phyloP scores from a whole-genome alignment of 2,888 invertebrate genomes.

The Deroplatys truncata region DNA sequence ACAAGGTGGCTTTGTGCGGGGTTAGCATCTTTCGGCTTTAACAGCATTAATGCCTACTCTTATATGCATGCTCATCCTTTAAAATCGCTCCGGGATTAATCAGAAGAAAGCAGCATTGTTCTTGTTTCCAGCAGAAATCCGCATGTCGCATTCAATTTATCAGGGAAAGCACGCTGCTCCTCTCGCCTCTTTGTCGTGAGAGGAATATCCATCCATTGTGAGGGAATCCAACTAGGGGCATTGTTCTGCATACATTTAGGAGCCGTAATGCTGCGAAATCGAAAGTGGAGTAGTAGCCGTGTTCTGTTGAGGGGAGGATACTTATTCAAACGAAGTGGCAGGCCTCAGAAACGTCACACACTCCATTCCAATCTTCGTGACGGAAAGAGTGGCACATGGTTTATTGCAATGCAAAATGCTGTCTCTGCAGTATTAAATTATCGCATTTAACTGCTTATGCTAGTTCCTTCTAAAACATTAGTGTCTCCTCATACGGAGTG shows the following conservation, averaged over 20 bases:
- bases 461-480: too few relatives aligned
- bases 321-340: not conserved
- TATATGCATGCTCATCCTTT: not conserved
- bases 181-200: not conserved
- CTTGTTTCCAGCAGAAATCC: not conserved
- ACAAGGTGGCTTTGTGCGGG: not conserved
- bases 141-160: not conserved
- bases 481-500: too few relatives aligned
- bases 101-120: not conserved
- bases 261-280: not conserved
- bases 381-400: not conserved
- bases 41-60: not conserved
- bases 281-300: not conserved
- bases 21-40: not conserved
- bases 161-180: not conserved
- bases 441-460: too few relatives aligned
- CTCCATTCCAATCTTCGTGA: not conserved
- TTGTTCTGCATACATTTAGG: not conserved
- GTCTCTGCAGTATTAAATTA: too few relatives aligned
- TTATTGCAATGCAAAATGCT: too few relatives aligned
- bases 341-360: not conserved
- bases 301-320: not conserved
- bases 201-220: not conserved
- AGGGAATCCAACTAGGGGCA: not conserved
- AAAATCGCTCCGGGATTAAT: not conserved